Percentiles rank a stretch among this genome's conserved stretches.
Conservation (phyloP, 1,140 invertebrate species). For the Hestina assimilis region DNA sequence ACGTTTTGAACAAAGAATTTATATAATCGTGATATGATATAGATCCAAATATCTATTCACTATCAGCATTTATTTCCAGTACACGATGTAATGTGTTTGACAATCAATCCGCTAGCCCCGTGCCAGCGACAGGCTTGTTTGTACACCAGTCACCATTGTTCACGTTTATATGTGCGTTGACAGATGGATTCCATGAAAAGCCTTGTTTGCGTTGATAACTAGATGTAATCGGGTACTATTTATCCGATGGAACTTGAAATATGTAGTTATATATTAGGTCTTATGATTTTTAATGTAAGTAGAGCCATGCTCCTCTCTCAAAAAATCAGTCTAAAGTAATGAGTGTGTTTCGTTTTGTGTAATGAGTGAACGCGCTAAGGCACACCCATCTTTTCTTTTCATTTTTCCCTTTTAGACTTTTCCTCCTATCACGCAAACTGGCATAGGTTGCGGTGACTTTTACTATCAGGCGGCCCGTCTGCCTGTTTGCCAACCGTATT, state of each 20-base stretch:
- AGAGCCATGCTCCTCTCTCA: no score
- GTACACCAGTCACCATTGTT: slow-evolving; percentile 28
- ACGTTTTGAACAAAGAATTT: neutral
- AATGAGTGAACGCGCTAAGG: no score
- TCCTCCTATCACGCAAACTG: no score
- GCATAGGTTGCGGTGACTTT: no score
- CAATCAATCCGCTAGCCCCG: slow-evolving; percentile 48
- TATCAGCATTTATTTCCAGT: slow-evolving; percentile 8
- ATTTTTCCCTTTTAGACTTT: no score
- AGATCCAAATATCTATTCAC: neutral
- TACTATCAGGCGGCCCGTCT: no score
- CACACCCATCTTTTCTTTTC: no score
- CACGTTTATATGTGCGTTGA: slow-evolving; percentile 47
- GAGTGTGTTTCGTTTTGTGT: no score
- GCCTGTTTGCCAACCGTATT: no score
- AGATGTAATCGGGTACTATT: slow-evolving; percentile 13
- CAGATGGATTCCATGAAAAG: slow-evolving; percentile 50
- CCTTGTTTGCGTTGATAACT: slow-evolving; percentile 21
- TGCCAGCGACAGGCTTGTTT: slow-evolving; percentile 40
- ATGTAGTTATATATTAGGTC: neutral
- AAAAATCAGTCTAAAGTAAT: no score
- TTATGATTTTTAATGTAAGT: no score
- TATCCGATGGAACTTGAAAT: neutral
- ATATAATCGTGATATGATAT: neutral
- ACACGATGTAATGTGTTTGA: slow-evolving; percentile 38